Conservation (phyloP, 35 echinoderm and acorn worm genomes). For the Holothuria glaberrima region DNA sequence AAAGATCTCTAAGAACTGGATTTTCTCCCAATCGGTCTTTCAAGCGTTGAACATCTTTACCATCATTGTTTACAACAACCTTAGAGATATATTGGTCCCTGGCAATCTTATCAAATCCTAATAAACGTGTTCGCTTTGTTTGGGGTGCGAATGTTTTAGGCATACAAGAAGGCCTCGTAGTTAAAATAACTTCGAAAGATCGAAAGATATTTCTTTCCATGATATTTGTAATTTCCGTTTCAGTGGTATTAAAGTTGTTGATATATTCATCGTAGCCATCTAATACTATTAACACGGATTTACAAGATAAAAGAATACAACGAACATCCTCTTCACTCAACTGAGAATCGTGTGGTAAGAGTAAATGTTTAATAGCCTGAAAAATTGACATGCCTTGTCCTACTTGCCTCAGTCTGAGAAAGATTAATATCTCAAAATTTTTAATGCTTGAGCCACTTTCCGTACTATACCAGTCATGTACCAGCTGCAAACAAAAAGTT, state of each 20-base stretch:
- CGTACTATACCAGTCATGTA: neutral
- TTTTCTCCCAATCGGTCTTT: neutral
- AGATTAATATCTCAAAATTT: constrained; percentile 7
- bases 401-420: constrained; percentile 32
- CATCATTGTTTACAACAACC: neutral
- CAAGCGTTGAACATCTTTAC: neutral
- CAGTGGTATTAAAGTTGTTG: no score
- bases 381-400: neutral
- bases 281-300: neutral
- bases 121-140: neutral
- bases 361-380: neutral
- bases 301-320: neutral
- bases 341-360: constrained; percentile 7
- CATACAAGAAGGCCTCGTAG: constrained; percentile 10
- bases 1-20: constrained; percentile 23
- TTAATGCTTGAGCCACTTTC: neutral
- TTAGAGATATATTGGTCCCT: neutral
- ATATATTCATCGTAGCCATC: constrained; percentile 15
- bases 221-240: neutral
- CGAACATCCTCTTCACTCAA: neutral
- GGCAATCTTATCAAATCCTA: constrained; percentile 2
- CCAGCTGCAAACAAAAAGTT: neutral
- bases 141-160: neutral
- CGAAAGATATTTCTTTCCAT: neutral
- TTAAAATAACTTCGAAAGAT: neutral